Conservation (phyloP, 2,113 vertebrate genomes). For the Saccopteryx leptura region DNA sequence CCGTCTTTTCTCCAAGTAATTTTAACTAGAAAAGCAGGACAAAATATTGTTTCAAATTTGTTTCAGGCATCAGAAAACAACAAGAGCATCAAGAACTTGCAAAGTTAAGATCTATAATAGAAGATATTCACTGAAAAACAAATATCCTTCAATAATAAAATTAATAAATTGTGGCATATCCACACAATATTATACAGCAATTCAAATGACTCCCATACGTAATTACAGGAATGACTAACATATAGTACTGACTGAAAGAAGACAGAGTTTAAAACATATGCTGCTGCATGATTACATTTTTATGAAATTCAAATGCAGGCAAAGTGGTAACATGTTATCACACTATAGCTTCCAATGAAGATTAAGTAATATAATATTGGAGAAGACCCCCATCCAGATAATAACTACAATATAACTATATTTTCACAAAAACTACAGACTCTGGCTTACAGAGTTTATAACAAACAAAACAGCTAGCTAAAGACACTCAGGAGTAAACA, state of each 20-base stretch:
- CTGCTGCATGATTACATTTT: neutral
- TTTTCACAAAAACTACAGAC: neutral
- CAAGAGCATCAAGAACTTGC: neutral
- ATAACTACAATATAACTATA: neutral
- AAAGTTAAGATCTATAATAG: neutral
- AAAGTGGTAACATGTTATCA: neutral
- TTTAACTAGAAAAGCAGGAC: neutral
- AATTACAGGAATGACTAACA: neutral
- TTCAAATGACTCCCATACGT: neutral
- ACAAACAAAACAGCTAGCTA: neutral
- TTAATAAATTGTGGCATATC: neutral
- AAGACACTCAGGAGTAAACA: slow-evolving; percentile 23
- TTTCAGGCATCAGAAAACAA: neutral
- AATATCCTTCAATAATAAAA: slow-evolving; percentile 1
- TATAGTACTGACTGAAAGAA: neutral
- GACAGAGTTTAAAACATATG: neutral
- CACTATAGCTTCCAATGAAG: neutral
- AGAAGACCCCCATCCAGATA: neutral
- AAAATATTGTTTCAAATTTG: neutral
- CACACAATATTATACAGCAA: neutral
- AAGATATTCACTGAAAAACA: slow-evolving; percentile 7
- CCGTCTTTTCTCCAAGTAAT: neutral
- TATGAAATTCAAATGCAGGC: neutral
- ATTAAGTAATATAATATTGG: neutral
- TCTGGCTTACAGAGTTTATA: neutral